Percentiles rank a stretch among this genome's conserved stretches.
Conservation (phyloP, 2,113 vertebrate genomes). For the Paedocypris sp. region DNA sequence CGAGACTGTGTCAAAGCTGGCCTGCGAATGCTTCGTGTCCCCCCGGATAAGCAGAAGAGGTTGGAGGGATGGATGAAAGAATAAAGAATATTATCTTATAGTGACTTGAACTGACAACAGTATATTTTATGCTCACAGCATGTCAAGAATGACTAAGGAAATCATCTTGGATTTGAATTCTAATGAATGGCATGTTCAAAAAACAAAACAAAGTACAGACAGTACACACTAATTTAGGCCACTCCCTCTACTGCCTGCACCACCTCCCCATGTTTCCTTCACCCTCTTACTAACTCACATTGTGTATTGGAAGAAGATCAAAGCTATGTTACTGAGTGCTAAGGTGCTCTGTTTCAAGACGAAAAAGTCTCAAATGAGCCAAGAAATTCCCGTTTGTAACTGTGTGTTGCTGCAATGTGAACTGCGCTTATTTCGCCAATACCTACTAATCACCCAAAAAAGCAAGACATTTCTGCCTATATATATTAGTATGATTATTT, state of each 20-base stretch:
- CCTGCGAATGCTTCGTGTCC: no score
- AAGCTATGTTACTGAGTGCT: neutral
- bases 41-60: no score
- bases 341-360: constrained; percentile 4
- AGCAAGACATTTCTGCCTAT: no score
- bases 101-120: no score
- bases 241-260: neutral
- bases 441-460: no score
- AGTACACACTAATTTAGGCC: neutral
- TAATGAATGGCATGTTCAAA: neutral
- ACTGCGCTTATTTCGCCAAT: neutral
- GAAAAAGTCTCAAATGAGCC: constrained; percentile 2
- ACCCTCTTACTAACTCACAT: neutral
- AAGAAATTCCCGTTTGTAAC: neutral
- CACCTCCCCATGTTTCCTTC: neutral
- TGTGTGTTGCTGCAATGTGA: neutral
- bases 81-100: no score
- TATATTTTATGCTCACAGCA: no score
- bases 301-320: neutral
- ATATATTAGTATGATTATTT: no score
- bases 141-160: neutral
- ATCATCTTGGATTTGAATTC: neutral
- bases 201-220: neutral
- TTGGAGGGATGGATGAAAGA: no score
- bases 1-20: no score